Evolutionary conservation across 1,140 invertebrate species (phyloP).

Genomic region (Magallana gigas): DNA sequence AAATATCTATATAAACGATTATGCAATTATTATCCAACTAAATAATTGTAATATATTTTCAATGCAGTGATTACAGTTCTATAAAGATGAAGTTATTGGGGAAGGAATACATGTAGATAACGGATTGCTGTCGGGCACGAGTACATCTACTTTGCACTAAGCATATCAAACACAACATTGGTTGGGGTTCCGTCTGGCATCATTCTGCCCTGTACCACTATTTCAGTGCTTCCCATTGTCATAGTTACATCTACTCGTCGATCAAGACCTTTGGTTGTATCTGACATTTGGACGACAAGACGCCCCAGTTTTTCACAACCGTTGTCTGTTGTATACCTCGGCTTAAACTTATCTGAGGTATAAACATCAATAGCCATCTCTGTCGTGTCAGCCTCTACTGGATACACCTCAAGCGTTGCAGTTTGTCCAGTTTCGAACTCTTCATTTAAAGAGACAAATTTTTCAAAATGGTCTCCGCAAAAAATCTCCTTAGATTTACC

Average conservation of each 20-base stretch:
- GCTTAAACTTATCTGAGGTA: background rate
- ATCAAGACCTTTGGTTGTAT: constrained; percentile 2
- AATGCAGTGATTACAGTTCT: too few relatives aligned
- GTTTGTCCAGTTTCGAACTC: background rate
- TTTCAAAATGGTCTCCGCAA: constrained; percentile 19
- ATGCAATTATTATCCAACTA: too few relatives aligned
- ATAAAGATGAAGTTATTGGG: too few relatives aligned
- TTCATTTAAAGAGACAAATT: background rate
- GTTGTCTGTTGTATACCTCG: constrained; percentile 2
- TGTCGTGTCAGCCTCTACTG: background rate
- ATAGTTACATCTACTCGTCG: background rate
- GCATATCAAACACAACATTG: constrained; percentile 26
- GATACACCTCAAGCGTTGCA: background rate
- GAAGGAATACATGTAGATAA: too few relatives aligned
- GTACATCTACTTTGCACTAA: background rate
- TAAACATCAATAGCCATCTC: constrained; percentile 40
- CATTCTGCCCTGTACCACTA: background rate
- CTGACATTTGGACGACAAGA: constrained; percentile 11
- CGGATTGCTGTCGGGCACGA: too few relatives aligned
- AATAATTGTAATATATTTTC: too few relatives aligned
- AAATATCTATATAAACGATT: too few relatives aligned
- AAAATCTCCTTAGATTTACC: background rate
- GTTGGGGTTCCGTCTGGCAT: background rate
- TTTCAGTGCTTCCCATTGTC: constrained; percentile 15
- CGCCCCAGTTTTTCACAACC: background rate